Percentiles rank a stretch among this genome's conserved stretches.
Evolutionary conservation across 1,140 invertebrate genomes (phyloP).

Genomic region (Bombus turneri): DNA sequence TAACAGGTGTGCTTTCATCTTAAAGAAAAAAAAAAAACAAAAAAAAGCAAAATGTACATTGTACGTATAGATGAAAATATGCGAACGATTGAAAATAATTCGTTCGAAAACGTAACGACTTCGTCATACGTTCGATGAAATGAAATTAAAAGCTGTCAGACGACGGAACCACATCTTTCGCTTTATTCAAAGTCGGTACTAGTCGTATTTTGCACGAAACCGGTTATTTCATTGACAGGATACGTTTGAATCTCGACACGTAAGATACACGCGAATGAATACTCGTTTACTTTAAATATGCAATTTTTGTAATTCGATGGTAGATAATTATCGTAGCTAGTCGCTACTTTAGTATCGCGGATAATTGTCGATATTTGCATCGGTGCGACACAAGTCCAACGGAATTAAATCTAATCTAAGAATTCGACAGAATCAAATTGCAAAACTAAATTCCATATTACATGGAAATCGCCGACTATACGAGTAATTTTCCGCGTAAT

Average conservation of each 20-base stretch:
- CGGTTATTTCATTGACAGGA: background rate
- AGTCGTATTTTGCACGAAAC: background rate
- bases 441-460: background rate
- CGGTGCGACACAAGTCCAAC: no score
- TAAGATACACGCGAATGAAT: background rate
- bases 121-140: background rate
- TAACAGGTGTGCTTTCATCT: background rate
- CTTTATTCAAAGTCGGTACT: background rate
- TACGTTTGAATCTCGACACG: background rate
- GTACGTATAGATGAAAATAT: background rate
- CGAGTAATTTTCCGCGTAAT: background rate
- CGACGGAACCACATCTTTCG: background rate
- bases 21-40: background rate
- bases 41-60: background rate
- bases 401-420: no score
- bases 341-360: no score
- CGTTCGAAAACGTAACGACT: background rate
- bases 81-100: background rate
- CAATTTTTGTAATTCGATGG: background rate
- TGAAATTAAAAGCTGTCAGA: background rate
- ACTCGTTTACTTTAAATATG: background rate
- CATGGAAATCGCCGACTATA: background rate
- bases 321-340: background rate
- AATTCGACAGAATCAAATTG: background rate
- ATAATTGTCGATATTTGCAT: no score